Evolutionary conservation across 2,113 vertebrate species (phyloP).

Genomic region (Phoenicopterus ruber): DNA sequence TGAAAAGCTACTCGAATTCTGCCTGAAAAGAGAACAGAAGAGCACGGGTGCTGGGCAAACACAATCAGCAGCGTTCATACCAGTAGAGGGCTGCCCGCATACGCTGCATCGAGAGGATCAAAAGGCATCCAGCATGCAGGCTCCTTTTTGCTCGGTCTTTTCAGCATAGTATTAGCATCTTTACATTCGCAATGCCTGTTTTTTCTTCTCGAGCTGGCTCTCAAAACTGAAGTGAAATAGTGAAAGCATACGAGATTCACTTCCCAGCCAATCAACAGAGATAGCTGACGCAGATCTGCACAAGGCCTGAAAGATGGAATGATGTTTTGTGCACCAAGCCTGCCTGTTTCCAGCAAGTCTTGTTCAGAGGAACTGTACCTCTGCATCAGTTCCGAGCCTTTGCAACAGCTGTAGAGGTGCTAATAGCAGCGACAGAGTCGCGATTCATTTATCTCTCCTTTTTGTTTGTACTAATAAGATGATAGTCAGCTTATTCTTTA

Average conservation of each 20-base stretch:
- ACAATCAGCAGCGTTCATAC: neutral
- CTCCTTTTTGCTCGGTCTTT: neutral
- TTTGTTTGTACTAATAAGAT: neutral
- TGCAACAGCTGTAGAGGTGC: neutral
- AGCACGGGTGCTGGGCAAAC: rapidly evolving
- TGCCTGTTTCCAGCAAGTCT: neutral
- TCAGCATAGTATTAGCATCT: neutral
- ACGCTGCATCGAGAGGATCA: neutral
- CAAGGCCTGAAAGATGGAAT: neutral
- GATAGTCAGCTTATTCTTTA: neutral
- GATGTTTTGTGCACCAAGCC: neutral
- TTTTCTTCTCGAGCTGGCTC: neutral
- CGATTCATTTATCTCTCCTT: neutral
- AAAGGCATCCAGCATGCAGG: neutral
- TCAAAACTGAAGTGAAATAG: neutral
- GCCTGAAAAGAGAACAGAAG: neutral
- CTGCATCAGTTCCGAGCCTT: neutral
- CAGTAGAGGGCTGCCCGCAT: neutral
- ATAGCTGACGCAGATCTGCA: neutral
- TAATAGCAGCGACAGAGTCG: neutral
- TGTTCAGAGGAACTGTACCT: neutral
- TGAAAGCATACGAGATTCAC: neutral
- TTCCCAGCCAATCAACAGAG: neutral
- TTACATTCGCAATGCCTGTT: neutral
- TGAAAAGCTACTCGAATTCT: neutral